Conservation (phyloP, 2,113 vertebrate genomes). For the Albula goreensis region DNA sequence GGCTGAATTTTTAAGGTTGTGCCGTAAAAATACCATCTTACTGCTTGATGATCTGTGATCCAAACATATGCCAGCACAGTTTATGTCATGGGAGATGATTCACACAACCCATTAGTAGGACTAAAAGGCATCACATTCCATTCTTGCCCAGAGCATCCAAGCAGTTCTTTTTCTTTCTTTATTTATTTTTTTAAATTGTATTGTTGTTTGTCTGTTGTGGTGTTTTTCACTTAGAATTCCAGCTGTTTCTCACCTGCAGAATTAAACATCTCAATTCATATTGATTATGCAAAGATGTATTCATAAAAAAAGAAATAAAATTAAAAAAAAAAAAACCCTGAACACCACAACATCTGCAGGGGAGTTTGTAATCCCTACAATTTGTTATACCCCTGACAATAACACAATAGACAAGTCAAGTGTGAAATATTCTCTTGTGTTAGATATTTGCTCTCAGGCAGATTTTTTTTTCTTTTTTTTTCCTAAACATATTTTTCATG, state of each 20-base stretch:
- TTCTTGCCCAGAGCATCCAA: neutral
- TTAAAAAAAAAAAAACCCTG: too few species aligned
- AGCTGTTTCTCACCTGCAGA: neutral
- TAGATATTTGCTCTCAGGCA: neutral
- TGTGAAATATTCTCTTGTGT: neutral
- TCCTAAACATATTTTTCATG: neutral
- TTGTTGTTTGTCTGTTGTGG: neutral
- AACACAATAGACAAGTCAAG: neutral
- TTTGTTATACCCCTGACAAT: neutral
- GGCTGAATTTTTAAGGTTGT: too few species aligned
- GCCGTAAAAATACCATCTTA: too few species aligned
- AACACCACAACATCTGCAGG: neutral
- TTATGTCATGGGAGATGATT: neutral
- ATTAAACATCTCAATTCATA: neutral
- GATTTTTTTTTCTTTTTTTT: neutral
- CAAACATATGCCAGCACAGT: neutral
- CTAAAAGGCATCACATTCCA: neutral
- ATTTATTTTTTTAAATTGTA: too few species aligned
- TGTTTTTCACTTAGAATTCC: too few species aligned
- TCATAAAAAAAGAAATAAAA: neutral
- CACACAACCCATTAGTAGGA: neutral
- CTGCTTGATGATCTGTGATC: too few species aligned
- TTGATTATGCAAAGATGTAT: neutral
- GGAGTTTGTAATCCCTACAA: neutral
- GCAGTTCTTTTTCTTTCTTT: neutral